Evolutionary conservation across 1,140 invertebrate species (phyloP), one percentile per base, ranked within the genome.

Genomic region (Mercenaria mercenaria): DNA sequence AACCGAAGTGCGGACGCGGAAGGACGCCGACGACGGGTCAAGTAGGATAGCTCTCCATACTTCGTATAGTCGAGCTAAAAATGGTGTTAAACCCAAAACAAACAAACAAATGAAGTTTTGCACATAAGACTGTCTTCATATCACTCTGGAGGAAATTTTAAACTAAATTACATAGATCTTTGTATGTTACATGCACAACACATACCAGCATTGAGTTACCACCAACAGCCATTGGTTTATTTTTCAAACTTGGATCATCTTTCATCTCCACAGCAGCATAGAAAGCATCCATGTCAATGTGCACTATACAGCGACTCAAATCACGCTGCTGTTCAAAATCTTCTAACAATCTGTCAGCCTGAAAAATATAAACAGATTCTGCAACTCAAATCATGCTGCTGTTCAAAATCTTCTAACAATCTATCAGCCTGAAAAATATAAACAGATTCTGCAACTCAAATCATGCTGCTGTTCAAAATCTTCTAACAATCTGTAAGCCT

Each of bases 261-360:
- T 96, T 93, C 95, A 97, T 97, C 94, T 98, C 97, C 2, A 97
- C 97, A 47, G 97, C 96, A 80, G 97, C 97, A 95, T 96, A 97
- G 93, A 97, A 97, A 18, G 97, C 97, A 95, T 97, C 97, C 97
- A 97, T 97, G 93, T 97, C 97, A 72, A 97, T 95, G 91, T 97
- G 97, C 13, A 97, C 97, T 91, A 97, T 97, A 18, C 95, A 96
- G n/a, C 95, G 95, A 83, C 90, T 95, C 13, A 97, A 92, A 93
- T 97, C 96, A 88, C 96, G 84, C 34, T 84, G 77, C 37, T 52
- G 41, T 88, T 97, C 96, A 29, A 97, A 90, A 29, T 94, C 79
- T 74, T 91, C 83, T 26, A 96, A 77, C 13, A 96, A 80, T 37
- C 83, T 89, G 88, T 97, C 95, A 87, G 96, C 96, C 96, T 97